Conservation (phyloP, 2,888 invertebrate species). For the Epinotia ramella region DNA sequence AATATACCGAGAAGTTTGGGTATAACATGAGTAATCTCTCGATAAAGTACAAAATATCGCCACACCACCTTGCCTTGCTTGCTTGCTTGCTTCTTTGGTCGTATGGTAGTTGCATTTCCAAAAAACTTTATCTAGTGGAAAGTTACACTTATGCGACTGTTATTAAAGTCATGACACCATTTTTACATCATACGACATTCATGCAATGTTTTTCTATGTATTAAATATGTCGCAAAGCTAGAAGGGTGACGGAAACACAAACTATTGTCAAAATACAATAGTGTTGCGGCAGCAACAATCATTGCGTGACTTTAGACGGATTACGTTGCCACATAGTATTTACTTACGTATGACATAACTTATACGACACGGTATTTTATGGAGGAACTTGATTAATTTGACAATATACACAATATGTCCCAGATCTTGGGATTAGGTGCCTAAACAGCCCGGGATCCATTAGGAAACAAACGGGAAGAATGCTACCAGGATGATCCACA, state of each 20-base stretch:
- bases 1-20: too few species aligned
- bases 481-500: too few species aligned
- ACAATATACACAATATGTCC: too few species aligned
- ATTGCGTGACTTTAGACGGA: slow-evolving; percentile 18
- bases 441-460: too few species aligned
- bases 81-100: too few species aligned
- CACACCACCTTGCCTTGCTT: too few species aligned
- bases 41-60: too few species aligned
- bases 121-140: background rate
- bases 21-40: too few species aligned
- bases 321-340: slow-evolving; percentile 27
- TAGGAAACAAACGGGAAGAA: too few species aligned
- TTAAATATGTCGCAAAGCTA: slow-evolving; percentile 40
- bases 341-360: slow-evolving; percentile 28
- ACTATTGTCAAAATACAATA: slow-evolving; percentile 56
- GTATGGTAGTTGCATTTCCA: too few species aligned
- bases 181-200: slow-evolving; percentile 5
- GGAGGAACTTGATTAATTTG: background rate
- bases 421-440: too few species aligned
- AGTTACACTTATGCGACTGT: background rate
- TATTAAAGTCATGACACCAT: background rate
- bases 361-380: background rate
- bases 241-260: slow-evolving; percentile 50
- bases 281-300: slow-evolving; percentile 40
- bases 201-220: slow-evolving; percentile 26